phyloP scores from a whole-genome alignment of 1,140 invertebrate genomes.

The Zophobas atratus region DNA sequence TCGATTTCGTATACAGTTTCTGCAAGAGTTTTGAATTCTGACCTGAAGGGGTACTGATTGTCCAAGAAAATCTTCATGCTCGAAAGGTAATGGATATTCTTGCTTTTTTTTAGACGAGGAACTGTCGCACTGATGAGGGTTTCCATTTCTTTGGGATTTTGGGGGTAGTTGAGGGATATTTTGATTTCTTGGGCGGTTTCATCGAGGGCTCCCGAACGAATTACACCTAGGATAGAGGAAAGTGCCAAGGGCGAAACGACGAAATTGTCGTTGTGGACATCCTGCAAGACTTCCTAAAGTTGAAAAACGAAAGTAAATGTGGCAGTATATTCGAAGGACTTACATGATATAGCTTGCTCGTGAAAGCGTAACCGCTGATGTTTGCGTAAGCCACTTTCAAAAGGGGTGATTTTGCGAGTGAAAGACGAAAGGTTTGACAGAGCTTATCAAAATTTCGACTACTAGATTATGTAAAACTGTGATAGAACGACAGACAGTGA shows the following conservation, averaged over 20 bases:
- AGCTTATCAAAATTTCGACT: too few species aligned
- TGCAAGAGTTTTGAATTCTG: conserved; percentile 65
- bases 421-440: too few species aligned
- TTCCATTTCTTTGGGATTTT: conserved; percentile 38
- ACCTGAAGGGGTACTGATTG: conserved; percentile 64
- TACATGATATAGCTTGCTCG: background rate
- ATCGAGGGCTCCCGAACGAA: conserved; percentile 70
- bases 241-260: conserved; percentile 67
- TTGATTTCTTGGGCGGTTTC: conserved; percentile 72
- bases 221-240: conserved; percentile 66
- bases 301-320: conserved; percentile 3
- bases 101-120: background rate
- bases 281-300: conserved; percentile 55
- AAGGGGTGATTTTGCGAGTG: too few species aligned
- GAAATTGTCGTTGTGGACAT: conserved; percentile 61
- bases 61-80: conserved; percentile 68
- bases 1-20: conserved; percentile 70
- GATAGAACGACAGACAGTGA: too few species aligned
- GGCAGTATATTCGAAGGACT: background rate
- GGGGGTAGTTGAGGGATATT: conserved; percentile 52
- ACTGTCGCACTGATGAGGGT: background rate
- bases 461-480: too few species aligned
- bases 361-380: background rate
- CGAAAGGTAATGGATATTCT: background rate
- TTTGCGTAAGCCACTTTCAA: too few species aligned